Percentiles rank a stretch among this genome's conserved stretches.
Evolutionary conservation across 1,140 invertebrate species (phyloP).

Genomic region (Chironomus tepperi): DNA sequence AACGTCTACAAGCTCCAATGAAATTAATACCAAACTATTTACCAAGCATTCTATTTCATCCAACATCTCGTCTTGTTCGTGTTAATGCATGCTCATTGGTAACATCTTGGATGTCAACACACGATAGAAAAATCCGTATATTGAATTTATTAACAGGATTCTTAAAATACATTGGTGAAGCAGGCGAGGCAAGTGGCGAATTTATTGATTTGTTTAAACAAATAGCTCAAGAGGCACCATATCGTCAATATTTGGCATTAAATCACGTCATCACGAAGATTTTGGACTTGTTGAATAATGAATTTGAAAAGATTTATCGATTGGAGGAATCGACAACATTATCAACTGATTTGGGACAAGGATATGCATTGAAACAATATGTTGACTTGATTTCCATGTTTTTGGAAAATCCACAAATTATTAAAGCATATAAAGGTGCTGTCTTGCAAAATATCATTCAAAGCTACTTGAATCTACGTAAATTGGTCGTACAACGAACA

Average conservation of each 20-base stretch:
- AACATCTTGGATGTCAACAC: constrained; percentile 62
- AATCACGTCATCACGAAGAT: constrained; percentile 76
- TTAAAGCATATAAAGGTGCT: constrained; percentile 83
- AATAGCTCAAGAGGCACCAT: constrained; percentile 72
- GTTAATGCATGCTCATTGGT: constrained; percentile 84
- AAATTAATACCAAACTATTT: constrained; percentile 61
- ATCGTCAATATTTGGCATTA: constrained; percentile 88
- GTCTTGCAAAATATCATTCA: constrained; percentile 78
- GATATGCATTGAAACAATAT: constrained; percentile 77
- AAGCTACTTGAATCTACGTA: constrained; percentile 83
- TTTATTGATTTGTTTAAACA: constrained; percentile 80
- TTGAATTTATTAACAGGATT: constrained; percentile 82
- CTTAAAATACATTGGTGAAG: constrained; percentile 69
- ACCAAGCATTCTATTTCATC: constrained; percentile 81
- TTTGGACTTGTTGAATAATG: constrained; percentile 74
- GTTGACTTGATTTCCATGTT: constrained; percentile 80
- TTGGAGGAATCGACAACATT: constrained; percentile 78
- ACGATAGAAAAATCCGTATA: constrained; percentile 46
- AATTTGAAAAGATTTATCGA: constrained; percentile 77
- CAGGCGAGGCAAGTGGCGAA: constrained; percentile 87
- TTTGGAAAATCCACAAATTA: constrained; percentile 70
- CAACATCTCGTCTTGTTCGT: constrained; percentile 77
- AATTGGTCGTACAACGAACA: constrained; percentile 89
- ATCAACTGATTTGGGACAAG: constrained; percentile 89
- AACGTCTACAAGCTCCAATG: constrained; percentile 27